Evolutionary conservation across 2,113 vertebrate species (phyloP).

Genomic region (Pelusios castaneus): DNA sequence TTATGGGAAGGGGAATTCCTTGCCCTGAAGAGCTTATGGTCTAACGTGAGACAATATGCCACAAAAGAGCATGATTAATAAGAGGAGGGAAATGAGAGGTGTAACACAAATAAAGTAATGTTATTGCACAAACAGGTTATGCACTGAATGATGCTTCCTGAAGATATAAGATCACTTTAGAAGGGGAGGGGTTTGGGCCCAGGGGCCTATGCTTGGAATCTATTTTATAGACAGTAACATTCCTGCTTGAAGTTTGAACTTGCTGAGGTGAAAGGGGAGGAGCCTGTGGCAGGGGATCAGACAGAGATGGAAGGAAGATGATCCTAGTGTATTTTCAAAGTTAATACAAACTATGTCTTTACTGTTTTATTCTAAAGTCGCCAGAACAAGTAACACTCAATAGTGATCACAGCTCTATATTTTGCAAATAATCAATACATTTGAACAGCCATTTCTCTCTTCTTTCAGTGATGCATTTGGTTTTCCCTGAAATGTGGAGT

Average conservation of each 20-base stretch:
- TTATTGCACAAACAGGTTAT: neutral
- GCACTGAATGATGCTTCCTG: neutral
- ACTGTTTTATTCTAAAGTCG: slow-evolving; percentile 8
- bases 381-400: slow-evolving; percentile 45
- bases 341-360: neutral
- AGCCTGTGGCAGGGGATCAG: neutral
- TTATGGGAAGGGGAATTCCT: neutral
- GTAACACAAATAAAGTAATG: neutral
- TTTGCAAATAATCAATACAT: slow-evolving; percentile 78
- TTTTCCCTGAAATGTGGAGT: slow-evolving; percentile 72
- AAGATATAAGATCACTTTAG: neutral
- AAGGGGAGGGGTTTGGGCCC: neutral
- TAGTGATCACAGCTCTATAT: slow-evolving; percentile 52
- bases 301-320: neutral
- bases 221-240: too few species aligned
- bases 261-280: neutral
- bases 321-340: neutral
- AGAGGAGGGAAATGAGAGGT: neutral
- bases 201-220: too few species aligned
- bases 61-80: neutral
- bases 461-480: slow-evolving; percentile 75
- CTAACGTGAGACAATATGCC: neutral
- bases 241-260: neutral
- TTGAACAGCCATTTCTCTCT: slow-evolving; percentile 73
- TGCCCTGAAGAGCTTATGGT: neutral